Evolutionary conservation across 53 echinoderm and acorn worm genomes (phyloP).

Genomic region (Echinometra lucunter): DNA sequence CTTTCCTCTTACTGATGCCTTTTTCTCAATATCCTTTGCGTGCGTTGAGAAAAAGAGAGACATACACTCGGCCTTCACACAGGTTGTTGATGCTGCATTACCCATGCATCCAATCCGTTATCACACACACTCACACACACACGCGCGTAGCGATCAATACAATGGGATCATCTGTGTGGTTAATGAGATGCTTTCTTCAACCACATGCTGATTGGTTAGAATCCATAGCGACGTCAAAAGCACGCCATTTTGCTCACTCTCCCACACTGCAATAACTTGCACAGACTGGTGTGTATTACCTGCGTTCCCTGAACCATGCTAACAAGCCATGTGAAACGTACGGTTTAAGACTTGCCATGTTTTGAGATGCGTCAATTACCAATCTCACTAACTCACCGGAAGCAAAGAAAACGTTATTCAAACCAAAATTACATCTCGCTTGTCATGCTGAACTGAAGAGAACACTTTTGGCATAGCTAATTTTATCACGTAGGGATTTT

Average conservation of each 20-base stretch:
- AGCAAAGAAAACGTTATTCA: slow-evolving; percentile 8
- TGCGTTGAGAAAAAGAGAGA: not conserved
- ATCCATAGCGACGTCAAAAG: slow-evolving; percentile 3
- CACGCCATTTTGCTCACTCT: slow-evolving; percentile 28
- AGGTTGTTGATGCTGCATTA: slow-evolving; percentile 41
- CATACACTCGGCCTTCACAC: slow-evolving; percentile 28
- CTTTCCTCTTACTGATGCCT: slow-evolving; percentile 33
- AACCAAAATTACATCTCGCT: not conserved
- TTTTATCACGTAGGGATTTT: not conserved
- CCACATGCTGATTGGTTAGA: not conserved
- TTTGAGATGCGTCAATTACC: not conserved
- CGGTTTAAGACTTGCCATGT: not conserved
- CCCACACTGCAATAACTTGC: slow-evolving; percentile 1
- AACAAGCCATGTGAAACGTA: slow-evolving; percentile 15
- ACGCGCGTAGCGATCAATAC: slow-evolving; percentile 3
- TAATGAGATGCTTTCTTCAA: slow-evolving; percentile 34
- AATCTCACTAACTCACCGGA: not conserved
- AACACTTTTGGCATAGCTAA: not conserved
- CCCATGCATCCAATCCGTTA: not conserved
- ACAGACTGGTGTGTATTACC: not conserved
- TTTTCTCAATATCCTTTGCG: not conserved
- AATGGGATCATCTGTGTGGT: slow-evolving; percentile 4
- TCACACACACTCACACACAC: not conserved
- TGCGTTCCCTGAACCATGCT: not conserved
- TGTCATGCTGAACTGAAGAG: not conserved